These are phyloP conservation scores for Enteromius radiatus DNA, from an alignment of 2,797 vertebrate species.

Conservation along the genomic window DNA sequence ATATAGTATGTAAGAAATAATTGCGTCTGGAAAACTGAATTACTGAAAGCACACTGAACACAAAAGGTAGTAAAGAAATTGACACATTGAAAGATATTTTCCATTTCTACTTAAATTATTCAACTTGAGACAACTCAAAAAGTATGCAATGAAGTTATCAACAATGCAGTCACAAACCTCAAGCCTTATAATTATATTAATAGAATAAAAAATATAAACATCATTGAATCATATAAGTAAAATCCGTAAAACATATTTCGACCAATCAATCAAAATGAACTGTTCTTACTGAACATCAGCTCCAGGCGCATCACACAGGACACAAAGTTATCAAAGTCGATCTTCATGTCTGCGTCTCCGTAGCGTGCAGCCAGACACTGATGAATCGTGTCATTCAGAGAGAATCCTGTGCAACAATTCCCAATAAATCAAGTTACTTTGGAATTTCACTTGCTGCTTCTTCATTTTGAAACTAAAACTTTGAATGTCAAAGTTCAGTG, in stretches of 20 bases:
- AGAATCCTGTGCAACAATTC: constrained; percentile 72
- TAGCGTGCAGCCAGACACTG: constrained; percentile 71
- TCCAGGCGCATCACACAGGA: constrained; percentile 79
- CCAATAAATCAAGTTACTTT: constrained; percentile 11
- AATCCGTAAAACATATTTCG: not conserved
- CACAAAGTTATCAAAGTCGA: constrained; percentile 79
- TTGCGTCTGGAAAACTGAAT: not conserved
- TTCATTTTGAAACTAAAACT: not conserved
- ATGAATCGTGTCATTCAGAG: constrained; percentile 72
- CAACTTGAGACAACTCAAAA: not conserved
- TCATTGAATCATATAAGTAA: not conserved
- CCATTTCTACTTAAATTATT: not conserved
- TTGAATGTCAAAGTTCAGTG: constrained; percentile 8
- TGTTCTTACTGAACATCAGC: constrained; percentile 79
- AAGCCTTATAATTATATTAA: not conserved
- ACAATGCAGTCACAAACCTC: not conserved
- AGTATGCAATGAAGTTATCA: not conserved
- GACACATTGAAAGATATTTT: not conserved
- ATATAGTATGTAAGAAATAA: not conserved
- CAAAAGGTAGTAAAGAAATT: not conserved
- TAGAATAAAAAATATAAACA: no score
- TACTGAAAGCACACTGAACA: not conserved
- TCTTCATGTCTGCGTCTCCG: constrained; percentile 62
- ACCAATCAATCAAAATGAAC: not conserved
- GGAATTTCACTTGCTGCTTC: not conserved